A percentile compares a stretch with the other conserved stretches of the same genome.
phyloP scores from a whole-genome alignment of 1,140 invertebrate genomes.

The Drosophila tristis region DNA sequence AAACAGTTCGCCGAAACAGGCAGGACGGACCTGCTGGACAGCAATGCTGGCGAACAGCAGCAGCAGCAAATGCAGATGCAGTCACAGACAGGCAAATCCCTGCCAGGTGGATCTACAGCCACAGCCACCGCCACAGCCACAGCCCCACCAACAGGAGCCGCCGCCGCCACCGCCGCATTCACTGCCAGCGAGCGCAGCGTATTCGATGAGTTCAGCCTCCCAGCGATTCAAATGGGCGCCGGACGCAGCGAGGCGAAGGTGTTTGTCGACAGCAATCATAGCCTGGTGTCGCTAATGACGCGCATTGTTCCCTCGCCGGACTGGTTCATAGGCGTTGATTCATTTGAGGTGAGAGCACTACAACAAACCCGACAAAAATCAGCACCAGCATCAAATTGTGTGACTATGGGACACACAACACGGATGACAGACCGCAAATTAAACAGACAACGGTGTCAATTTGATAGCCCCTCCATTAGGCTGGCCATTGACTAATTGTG shows the following conservation, averaged over 20 bases:
- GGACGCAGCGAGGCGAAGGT: conserved; percentile 92
- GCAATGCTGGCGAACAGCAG: conserved; percentile 84
- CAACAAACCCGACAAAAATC: conserved; percentile 14
- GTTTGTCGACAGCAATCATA: conserved; percentile 96
- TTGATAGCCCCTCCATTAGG: no score
- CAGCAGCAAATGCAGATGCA: conserved; percentile 65
- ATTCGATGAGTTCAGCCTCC: conserved; percentile 92
- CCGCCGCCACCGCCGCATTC: neutral
- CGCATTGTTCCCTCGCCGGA: conserved; percentile 97
- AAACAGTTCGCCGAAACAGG: conserved; percentile 94
- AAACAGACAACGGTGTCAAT: neutral
- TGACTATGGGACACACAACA: no score
- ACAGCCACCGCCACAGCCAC: conserved; percentile 16
- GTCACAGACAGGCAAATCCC: conserved; percentile 43
- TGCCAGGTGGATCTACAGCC: conserved; percentile 14
- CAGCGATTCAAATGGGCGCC: conserved; percentile 90
- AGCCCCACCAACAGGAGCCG: neutral
- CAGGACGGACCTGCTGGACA: conserved; percentile 89
- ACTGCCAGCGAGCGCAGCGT: conserved; percentile 85
- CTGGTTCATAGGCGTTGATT: conserved; percentile 99
- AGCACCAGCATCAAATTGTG: conserved; percentile 2
- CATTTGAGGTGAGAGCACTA: conserved; percentile 87
- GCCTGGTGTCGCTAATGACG: conserved; percentile 93
- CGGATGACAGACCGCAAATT: neutral
- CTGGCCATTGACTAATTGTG: conserved; percentile 4